Conservation (phyloP, 2,113 vertebrate species). For the Capreolus pygargus region DNA sequence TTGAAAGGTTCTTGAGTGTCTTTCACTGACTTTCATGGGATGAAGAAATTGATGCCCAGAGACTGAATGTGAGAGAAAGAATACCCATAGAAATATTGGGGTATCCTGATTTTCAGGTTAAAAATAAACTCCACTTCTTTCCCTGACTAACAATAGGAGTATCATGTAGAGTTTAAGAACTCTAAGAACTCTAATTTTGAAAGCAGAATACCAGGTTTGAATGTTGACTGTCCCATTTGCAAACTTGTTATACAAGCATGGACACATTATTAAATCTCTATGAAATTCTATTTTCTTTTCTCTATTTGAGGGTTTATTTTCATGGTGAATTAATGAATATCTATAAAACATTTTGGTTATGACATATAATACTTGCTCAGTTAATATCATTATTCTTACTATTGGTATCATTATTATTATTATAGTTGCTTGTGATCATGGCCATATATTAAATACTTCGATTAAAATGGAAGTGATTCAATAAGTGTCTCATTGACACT, state of each 20-base stretch:
- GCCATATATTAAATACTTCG: neutral
- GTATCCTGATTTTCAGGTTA: neutral
- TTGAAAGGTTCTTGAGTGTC: neutral
- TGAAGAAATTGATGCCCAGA: neutral
- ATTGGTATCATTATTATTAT: neutral
- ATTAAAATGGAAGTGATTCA: neutral
- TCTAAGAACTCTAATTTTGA: neutral
- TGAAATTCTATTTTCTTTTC: neutral
- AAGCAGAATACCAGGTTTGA: neutral
- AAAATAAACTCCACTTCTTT: neutral
- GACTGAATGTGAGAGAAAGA: neutral
- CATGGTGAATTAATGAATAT: neutral
- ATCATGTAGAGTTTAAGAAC: neutral
- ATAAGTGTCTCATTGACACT: neutral
- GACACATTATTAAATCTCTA: neutral
- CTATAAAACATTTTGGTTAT: neutral
- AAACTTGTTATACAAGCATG: neutral
- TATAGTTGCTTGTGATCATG: neutral
- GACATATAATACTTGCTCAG: neutral
- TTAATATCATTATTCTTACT: neutral
- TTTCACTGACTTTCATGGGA: neutral
- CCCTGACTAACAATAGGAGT: neutral
- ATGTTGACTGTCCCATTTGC: neutral
- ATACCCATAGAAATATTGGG: fast-evolving
- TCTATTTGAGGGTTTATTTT: neutral